These are phyloP conservation scores for Belgica antarctica DNA, from an alignment of 2,888 invertebrate genomes.

Conservation along the genomic window DNA sequence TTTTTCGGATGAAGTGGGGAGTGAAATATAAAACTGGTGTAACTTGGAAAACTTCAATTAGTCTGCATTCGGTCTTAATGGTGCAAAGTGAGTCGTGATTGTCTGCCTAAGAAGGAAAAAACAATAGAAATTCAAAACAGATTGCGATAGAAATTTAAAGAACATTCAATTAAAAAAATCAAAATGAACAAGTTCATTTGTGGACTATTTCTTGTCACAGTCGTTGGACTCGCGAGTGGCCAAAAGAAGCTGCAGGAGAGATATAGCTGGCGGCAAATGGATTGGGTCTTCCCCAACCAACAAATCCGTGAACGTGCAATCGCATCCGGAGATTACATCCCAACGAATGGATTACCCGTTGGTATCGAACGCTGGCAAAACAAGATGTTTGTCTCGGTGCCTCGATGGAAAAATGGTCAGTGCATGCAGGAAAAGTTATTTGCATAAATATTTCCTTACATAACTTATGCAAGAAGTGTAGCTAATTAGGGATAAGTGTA, in stretches of 20 bases:
- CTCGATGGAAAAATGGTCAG: constrained; percentile 76
- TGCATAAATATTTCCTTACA: not conserved
- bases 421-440: constrained; percentile 43
- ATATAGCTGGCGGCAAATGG: constrained; percentile 72
- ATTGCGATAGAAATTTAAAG: too few species aligned
- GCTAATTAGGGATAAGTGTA: not conserved
- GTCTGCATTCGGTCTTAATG: constrained; percentile 17
- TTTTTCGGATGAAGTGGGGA: constrained; percentile 4
- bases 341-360: constrained; percentile 76
- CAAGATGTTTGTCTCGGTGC: constrained; percentile 78
- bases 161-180: too few species aligned
- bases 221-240: not conserved
- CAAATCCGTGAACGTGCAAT: constrained; percentile 64
- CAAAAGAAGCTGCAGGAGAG: constrained; percentile 64
- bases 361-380: constrained; percentile 78
- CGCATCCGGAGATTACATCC: constrained; percentile 64
- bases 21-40: constrained; percentile 42
- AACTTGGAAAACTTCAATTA: constrained; percentile 37
- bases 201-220: not conserved
- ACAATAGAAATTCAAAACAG: not conserved
- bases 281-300: constrained; percentile 71
- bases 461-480: not conserved
- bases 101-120: not conserved
- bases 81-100: not conserved
- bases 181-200: constrained; percentile 1